Evolutionary conservation across 2,888 invertebrate species (phyloP).

Genomic region (Callosobruchus maculatus): DNA sequence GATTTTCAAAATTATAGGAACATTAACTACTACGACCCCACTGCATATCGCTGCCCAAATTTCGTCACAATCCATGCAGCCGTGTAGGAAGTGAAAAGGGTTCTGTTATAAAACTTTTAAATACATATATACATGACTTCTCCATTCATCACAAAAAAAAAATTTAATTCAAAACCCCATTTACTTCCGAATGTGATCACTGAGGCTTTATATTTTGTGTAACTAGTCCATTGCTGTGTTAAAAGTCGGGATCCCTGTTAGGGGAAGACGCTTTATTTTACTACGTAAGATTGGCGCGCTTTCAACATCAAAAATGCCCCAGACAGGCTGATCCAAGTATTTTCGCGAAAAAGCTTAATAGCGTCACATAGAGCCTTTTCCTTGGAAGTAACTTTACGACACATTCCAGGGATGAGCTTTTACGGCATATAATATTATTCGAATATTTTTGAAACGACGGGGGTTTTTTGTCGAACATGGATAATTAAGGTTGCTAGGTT

Average conservation of each 20-base stretch:
- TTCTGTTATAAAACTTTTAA: no score
- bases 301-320: not conserved
- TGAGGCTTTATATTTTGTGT: no score
- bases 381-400: not conserved
- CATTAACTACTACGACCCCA: no score
- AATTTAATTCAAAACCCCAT: not conserved
- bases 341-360: not conserved
- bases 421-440: not conserved
- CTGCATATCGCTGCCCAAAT: no score
- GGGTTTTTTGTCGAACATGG: not conserved
- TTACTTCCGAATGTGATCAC: no score
- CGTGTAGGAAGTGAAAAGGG: no score
- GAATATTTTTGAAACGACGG: not conserved
- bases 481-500: not conserved
- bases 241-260: not conserved
- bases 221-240: no score
- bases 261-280: not conserved
- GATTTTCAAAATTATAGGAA: no score
- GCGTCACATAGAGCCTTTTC: not conserved
- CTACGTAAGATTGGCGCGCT: not conserved
- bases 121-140: no score
- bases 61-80: no score
- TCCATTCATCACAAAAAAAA: no score
- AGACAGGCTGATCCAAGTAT: not conserved
- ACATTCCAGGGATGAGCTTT: not conserved